Percentiles rank a stretch among this genome's conserved stretches.
These are phyloP conservation scores for Drosophila triauraria DNA, from an alignment of 1,140 invertebrate species.

Conservation along the genomic window DNA sequence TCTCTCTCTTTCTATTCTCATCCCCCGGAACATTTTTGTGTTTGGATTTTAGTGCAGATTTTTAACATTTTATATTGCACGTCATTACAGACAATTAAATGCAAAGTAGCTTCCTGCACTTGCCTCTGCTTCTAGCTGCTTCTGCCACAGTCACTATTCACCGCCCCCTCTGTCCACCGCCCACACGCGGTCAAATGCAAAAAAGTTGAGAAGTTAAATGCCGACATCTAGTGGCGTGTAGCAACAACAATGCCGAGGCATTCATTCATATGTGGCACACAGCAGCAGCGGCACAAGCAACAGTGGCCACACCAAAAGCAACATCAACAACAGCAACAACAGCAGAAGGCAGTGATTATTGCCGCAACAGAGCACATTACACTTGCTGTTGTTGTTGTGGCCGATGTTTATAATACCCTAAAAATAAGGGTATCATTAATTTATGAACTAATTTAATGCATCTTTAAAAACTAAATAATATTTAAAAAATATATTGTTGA, in stretches of 20 bases:
- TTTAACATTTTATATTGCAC: slow-evolving; percentile 85
- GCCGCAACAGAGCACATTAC: slow-evolving; percentile 84
- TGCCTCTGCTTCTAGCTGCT: slow-evolving; percentile 51
- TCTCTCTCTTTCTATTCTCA: background rate
- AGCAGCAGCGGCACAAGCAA: slow-evolving; percentile 23
- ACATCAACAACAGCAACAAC: slow-evolving; percentile 36
- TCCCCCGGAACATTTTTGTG: slow-evolving; percentile 25
- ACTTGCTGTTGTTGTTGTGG: slow-evolving; percentile 67
- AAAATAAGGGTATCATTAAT: background rate
- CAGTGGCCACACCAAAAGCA: slow-evolving; percentile 48
- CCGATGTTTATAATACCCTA: slow-evolving; percentile 54
- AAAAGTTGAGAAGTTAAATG: slow-evolving; percentile 83
- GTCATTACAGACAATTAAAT: slow-evolving; percentile 85
- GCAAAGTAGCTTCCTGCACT: slow-evolving; percentile 85
- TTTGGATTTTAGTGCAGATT: slow-evolving; percentile 79
- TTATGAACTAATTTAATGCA: background rate
- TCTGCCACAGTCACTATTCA: slow-evolving; percentile 7
- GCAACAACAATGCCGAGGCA: slow-evolving; percentile 71
- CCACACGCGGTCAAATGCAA: slow-evolving; percentile 69
- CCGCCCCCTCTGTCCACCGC: slow-evolving; percentile 43
- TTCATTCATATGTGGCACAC: slow-evolving; percentile 79
- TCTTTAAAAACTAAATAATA: background rate
- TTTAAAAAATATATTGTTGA: background rate
- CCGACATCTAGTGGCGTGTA: slow-evolving; percentile 78
- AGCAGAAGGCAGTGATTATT: slow-evolving; percentile 67